Conservation (phyloP, 53 echinoderm and acorn worm genomes). For the Patiria pectinifera region DNA sequence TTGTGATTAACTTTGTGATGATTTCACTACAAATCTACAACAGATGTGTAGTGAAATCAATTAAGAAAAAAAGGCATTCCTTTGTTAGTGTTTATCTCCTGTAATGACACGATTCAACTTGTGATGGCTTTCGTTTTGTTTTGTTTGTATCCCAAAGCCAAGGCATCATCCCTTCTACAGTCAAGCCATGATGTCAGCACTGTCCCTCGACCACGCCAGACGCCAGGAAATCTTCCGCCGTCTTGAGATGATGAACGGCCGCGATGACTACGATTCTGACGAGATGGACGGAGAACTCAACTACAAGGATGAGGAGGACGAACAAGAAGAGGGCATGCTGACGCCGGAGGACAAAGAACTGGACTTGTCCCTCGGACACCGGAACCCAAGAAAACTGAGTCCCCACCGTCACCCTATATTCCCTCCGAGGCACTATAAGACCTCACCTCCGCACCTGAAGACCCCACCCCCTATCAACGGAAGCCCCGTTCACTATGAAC, state of each 20-base stretch:
- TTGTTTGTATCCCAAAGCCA: background rate
- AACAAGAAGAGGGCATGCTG: background rate
- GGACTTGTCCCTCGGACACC: slow-evolving; percentile 34
- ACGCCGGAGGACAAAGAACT: background rate
- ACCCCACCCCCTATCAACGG: slow-evolving; percentile 31
- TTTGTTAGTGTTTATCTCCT: too few species aligned
- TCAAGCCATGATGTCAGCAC: slow-evolving; percentile 38
- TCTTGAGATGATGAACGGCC: slow-evolving; percentile 50
- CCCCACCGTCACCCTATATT: slow-evolving; percentile 26
- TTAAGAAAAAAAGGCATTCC: too few species aligned
- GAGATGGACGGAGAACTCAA: slow-evolving; percentile 43
- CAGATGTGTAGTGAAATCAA: too few species aligned
- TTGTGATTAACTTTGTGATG: too few species aligned
- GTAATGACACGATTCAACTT: too few species aligned
- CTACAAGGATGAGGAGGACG: background rate
- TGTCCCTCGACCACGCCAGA: slow-evolving; percentile 26
- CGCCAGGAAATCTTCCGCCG: slow-evolving; percentile 41
- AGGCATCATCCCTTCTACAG: slow-evolving; percentile 55
- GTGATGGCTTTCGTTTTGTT: too few species aligned
- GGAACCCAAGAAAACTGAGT: background rate
- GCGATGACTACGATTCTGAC: slow-evolving; percentile 36
- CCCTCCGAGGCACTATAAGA: slow-evolving; percentile 6
- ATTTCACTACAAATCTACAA: too few species aligned
- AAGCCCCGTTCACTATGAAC: slow-evolving; percentile 26
- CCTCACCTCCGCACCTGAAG: slow-evolving; percentile 9